Base-by-base conservation (phyloP, 2,113 vertebrate genomes). In the Clarias magur region DNA sequence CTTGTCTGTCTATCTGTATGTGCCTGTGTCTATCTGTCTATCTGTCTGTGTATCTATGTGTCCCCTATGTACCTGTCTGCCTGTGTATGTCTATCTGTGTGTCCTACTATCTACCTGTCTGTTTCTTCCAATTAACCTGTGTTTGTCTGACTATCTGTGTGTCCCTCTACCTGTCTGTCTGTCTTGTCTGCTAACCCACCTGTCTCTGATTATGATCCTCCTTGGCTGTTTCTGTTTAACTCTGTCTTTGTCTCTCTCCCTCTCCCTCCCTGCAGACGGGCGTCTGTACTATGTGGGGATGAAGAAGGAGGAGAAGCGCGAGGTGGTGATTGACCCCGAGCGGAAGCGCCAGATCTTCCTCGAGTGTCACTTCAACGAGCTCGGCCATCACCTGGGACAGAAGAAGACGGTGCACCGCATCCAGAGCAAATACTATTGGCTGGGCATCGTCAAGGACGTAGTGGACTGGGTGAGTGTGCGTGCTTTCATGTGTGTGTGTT, bases 371-470 rank as follows among this genome's bases (percentile, higher is more conserved):
- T 96, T 97, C 87, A 96, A 94, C 0, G 97, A 98, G 30, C 94
- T 96, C 0, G 97, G 97, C 1, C 95, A 96, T 91, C 97, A 98
- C 68, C 92, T 98, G 82, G 97, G 97, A 16, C 97, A 98, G 85
- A 98, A 98, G 56, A 98, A 98, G 92, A 98, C 97, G 0, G 96
- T 97, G 60, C 96, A 97, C 93, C 91, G 96, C 68, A 97, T 98
- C 87, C 97, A 98, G 93, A 96, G 95, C 93, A 95, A 95, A 57
- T 98, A 96, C 93, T 98, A 98, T 93, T 98, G 97, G 97, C 94
- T 98, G 89, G 97, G 97, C 4, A 96, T 98, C 81, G 96, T 98
- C 86, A 97, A 96, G 91, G 97, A 98, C 83, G 97, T 97, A 0
- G 97, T 98, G 87, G 97, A 98, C 85, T 98, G 97, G 97, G 97